Evolutionary conservation across 1,140 invertebrate species (phyloP), one percentile per base, ranked within the genome.

Genomic region (Drosophila murphyi): DNA sequence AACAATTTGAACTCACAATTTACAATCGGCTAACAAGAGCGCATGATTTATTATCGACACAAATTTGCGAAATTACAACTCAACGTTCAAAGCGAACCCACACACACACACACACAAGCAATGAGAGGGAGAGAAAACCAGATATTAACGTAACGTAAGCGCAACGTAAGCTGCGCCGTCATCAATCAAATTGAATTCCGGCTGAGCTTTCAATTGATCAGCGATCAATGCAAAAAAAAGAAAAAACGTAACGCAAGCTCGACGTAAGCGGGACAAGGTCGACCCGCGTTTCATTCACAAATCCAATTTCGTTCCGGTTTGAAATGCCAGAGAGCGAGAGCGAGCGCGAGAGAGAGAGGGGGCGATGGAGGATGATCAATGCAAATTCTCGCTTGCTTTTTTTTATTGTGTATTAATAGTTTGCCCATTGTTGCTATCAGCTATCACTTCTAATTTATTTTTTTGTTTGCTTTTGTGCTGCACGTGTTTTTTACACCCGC

Each of bases 51-150:
- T 86, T 72, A 65, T 68, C 64, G 77, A 63, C 62, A 78, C 77
- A 87, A 72, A 79, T 78, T 85, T 54, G 82, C 72, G 54, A 82
- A 87, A 79, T 88, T 88, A 88, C 82, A 82, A 79, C 75, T 82
- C 39, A 57, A 10, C 70, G 68, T 62, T 69, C 45, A 67, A 41
- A 48, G 57, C 62, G 61, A 71, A 60, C 77, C 75, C 51, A 45
- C 67, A 67, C 63, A 61, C 34, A 60, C 68, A 54, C 4, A 45
- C 34, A 34, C 45, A 50, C 41, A 59, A 5, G 28, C 10, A 57
- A 60, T 8, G 20, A 50, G 20, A 20, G 48, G 63, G 8, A 43
- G 31, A 6, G 56, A 4, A 34, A 43, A 43, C 39, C 39, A n/a
- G 39, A 72, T 32, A 12, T 52, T 57, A 4, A 20, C 55, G 3